Evolutionary conservation across 2,113 vertebrate genomes (phyloP), one percentile per base, ranked within the genome.

Genomic region (Hippopotamus amphibius): DNA sequence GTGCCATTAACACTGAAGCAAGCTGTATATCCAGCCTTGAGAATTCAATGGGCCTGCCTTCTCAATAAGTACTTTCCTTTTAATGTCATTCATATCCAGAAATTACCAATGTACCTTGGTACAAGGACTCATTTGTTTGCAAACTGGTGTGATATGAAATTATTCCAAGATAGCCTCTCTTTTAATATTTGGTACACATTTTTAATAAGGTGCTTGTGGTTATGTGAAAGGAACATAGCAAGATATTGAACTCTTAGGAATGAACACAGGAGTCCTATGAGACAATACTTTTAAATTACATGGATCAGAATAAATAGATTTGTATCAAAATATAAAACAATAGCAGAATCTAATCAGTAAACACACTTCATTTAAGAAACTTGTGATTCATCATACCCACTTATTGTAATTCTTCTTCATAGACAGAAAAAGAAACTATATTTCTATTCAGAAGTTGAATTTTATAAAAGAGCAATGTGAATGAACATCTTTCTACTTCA

Each of bases 41-140:
- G 48, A 95, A 92, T 94, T 95, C 92, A 95, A 68, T 92, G 28
- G n/a, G 43, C 24, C 86, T 97, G 92, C 55, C 72, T 87, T 94
- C 71, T 94, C 97, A 89, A 50, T 87, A 95, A 91, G 97, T 46
- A 65, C 82, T 77, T 96, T 82, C 61, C 66, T 96, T 88, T 92
- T 55, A 89, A 88, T 95, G 76, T 88, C 92, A 90, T 92, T 97
- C 81, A 91, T 83, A 96, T 85, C 43, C 81, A 55, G 90, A 96
- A 93, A 97, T 96, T 89, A 90, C 89, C 76, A 94, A 69, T 66
- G 83, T 69, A 87, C 84, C 79, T 88, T 77, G 59, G 43, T 55
- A 97, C 96, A 98, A 97, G 92, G 66, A 87, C 80, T 82, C 81
- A 61, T 91, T 97, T 97, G 96, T 97, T 96, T 96, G 57, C 61